Evolutionary conservation across 2,113 vertebrate genomes (phyloP), one percentile per base, ranked within the genome.

Genomic region (Chloropsis hardwickii): DNA sequence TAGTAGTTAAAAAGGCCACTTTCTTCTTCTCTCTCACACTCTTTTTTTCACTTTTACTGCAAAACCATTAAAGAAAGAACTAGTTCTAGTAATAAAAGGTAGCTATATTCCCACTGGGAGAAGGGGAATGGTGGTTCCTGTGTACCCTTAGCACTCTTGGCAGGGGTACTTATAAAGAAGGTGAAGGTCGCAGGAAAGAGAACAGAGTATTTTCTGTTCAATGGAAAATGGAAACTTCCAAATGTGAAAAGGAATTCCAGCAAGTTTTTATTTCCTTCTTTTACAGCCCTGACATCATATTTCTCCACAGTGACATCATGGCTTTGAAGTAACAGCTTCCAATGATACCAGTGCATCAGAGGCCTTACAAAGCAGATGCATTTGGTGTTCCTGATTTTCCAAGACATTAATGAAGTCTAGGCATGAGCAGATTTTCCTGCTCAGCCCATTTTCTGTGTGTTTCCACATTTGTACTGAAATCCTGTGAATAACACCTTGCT

Each of bases 1-100:
- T 74, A 97, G 95, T 88, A 95, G 92, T 96, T 96, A 94, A 95
- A 92, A 97, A 95, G 94, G 61, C 87, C 95, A 95, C 92, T 95
- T 97, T 92, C 53, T 50, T 95, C 91, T 92, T 96, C 88, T 88
- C 86, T 74, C 83, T 88, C 76, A 65, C 86, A 94, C 70, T 54
- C 74, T 74, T 79, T 87, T 86, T 96, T 92, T 69, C 92, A 95
- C 56, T 92, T 97, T 98, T 95, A 97, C 86, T 94, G 88, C 87
- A 95, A 97, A 96, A 96, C 91, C 96, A 97, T 97, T 97, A 97
- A 97, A 97, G 97, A 97, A 97, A n/a, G 95, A 97, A 95, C 92
- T 95, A 96, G 92, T 96, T 93, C 87, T 96, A 82, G 82, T 95
- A 94, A 96, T 96, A 97, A 98, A 97, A 96, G 71, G 58, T 64